phyloP scores from a whole-genome alignment of 2,888 invertebrate species.

The Hyles lineata region DNA sequence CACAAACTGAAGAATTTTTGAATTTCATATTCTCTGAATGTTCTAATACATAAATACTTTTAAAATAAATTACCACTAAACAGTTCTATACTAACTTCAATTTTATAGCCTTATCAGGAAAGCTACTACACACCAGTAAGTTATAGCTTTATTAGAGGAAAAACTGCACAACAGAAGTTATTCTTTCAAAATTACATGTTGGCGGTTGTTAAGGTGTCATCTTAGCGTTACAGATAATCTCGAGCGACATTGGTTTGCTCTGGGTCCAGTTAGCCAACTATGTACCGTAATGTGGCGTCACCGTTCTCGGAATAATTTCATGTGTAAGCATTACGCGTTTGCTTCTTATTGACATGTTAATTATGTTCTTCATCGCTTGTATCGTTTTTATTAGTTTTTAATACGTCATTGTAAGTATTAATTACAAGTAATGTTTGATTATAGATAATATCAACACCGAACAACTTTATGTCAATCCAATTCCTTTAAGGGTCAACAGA shows the following conservation, averaged over 20 bases:
- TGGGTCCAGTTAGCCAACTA: background rate
- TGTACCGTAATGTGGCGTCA: constrained; percentile 21
- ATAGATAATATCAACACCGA: too few relatives aligned
- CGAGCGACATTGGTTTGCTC: background rate
- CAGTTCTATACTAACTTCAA: too few relatives aligned
- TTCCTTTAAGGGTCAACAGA: too few relatives aligned
- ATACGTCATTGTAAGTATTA: background rate
- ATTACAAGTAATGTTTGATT: background rate
- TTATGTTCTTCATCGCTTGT: background rate
- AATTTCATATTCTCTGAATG: too few relatives aligned
- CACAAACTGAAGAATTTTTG: too few relatives aligned
- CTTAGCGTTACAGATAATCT: background rate
- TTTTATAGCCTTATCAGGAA: background rate
- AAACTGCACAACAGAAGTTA: background rate
- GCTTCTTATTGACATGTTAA: background rate
- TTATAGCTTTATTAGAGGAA: background rate
- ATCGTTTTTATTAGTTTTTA: background rate
- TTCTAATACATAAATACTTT: too few relatives aligned
- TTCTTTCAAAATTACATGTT: background rate
- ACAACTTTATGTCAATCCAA: too few relatives aligned
- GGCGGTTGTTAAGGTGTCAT: constrained; percentile 1
- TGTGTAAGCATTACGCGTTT: background rate
- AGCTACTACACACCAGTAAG: background rate
- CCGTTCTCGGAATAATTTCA: constrained; percentile 17
- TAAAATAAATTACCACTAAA: too few relatives aligned